These are phyloP conservation scores for Rhaphigaster nebulosa DNA, from an alignment of 2,888 invertebrate genomes.

Conservation along the genomic window DNA sequence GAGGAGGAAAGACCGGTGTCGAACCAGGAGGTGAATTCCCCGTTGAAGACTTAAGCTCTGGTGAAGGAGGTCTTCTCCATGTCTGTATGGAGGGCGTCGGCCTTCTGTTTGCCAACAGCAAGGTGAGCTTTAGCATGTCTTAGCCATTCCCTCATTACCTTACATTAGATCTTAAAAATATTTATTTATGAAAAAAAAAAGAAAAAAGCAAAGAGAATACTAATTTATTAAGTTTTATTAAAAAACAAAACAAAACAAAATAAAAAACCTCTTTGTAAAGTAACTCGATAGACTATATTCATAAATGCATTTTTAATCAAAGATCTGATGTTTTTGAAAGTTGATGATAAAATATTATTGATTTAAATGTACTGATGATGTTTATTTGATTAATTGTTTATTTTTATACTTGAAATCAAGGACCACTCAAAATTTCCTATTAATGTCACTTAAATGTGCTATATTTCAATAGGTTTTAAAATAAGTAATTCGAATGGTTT, in stretches of 20 bases:
- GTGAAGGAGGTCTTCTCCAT: constrained; percentile 96
- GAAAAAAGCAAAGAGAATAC: constrained; percentile 4
- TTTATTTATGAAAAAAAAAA: constrained; percentile 30
- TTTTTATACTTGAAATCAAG: constrained; percentile 66
- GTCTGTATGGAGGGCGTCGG: constrained; percentile 99
- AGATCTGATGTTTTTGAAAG: constrained; percentile 62
- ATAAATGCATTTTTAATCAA: constrained; percentile 52
- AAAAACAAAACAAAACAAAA: neutral
- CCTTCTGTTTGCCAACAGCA: constrained; percentile 98
- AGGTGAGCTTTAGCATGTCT: constrained; percentile 75
- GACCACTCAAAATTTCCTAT: constrained; percentile 71
- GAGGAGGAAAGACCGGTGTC: constrained; percentile 81
- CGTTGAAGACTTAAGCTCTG: constrained; percentile 96
- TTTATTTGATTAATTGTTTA: constrained; percentile 51
- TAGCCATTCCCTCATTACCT: constrained; percentile 50
- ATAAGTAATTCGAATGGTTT: constrained; percentile 52
- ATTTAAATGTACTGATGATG: constrained; percentile 38
- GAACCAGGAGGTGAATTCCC: constrained; percentile 97
- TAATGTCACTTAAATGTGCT: constrained; percentile 35
- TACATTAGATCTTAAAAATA: constrained; percentile 48
- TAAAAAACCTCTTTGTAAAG: constrained; percentile 34
- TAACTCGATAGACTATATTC: constrained; percentile 53
- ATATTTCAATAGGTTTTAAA: constrained; percentile 28
- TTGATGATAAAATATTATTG: constrained; percentile 35
- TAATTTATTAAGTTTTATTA: neutral